Percentiles rank a stretch among this genome's conserved stretches.
Conservation (phyloP, 2,888 invertebrate species). For the Drosophila leonis region DNA sequence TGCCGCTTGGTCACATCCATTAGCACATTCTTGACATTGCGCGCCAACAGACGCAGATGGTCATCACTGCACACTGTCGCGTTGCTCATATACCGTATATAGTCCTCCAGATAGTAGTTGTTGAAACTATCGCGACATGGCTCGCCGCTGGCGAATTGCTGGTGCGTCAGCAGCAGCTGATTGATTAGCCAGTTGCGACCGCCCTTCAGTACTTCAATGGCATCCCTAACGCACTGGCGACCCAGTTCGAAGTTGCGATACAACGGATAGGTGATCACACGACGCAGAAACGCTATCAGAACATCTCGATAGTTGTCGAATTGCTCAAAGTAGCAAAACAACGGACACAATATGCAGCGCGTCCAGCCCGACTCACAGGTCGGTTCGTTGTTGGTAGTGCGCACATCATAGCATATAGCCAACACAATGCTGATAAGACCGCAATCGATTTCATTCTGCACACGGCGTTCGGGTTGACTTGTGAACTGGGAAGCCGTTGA, state of each 20-base stretch:
- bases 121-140: slow-evolving; percentile 76
- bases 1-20: slow-evolving; percentile 78
- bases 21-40: slow-evolving; percentile 81
- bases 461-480: slow-evolving; percentile 44
- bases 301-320: slow-evolving; percentile 78
- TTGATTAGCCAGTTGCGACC: slow-evolving; percentile 82
- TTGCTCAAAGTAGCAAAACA: slow-evolving; percentile 82
- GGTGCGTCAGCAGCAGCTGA: slow-evolving; percentile 79
- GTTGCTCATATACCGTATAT: slow-evolving; percentile 79
- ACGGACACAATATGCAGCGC: slow-evolving; percentile 81
- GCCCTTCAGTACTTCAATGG: slow-evolving; percentile 79
- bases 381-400: slow-evolving; percentile 82
- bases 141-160: slow-evolving; percentile 69
- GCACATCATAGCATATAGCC: slow-evolving; percentile 84
- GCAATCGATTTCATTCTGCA: slow-evolving; percentile 79
- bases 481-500: slow-evolving; percentile 1
- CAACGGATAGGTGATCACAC: slow-evolving; percentile 83
- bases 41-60: slow-evolving; percentile 77
- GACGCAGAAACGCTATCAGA: slow-evolving; percentile 82
- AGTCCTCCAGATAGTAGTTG: slow-evolving; percentile 80
- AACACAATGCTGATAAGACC: slow-evolving; percentile 83
- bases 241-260: slow-evolving; percentile 84
- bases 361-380: slow-evolving; percentile 85
- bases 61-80: slow-evolving; percentile 58
- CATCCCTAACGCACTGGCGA: slow-evolving; percentile 79